These are phyloP conservation scores for Nomada flava DNA, from an alignment of 2,888 invertebrate species.

Conservation along the genomic window DNA sequence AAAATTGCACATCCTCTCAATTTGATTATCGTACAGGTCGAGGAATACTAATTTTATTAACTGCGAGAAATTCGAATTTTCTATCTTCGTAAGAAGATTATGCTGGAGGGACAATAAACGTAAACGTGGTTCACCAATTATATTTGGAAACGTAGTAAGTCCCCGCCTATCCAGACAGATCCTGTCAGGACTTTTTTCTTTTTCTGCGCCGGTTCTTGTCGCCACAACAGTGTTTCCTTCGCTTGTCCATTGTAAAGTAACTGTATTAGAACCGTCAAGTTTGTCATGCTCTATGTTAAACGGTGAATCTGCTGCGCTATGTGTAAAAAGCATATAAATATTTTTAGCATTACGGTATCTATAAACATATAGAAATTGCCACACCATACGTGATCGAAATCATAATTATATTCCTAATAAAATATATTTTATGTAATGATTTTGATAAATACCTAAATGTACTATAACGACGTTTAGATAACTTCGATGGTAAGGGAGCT, in stretches of 20 bases:
- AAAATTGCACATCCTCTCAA: conserved; percentile 93
- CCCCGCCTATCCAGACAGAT: conserved; percentile 95
- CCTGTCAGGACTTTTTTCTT: conserved; percentile 93
- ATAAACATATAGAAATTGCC: background rate
- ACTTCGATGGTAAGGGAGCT: conserved; percentile 78
- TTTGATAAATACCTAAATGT: conserved; percentile 75
- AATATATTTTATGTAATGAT: background rate
- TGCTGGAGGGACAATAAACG: conserved; percentile 96
- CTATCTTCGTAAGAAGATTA: conserved; percentile 92
- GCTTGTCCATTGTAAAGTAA: conserved; percentile 85
- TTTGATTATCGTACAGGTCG: conserved; percentile 97
- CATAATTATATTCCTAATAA: background rate
- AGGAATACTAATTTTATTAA: conserved; percentile 94
- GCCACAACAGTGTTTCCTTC: conserved; percentile 89
- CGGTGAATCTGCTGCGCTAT: conserved; percentile 72
- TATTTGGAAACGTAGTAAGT: conserved; percentile 92
- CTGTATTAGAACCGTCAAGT: conserved; percentile 77
- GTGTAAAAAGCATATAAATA: conserved; percentile 2
- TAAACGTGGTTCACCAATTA: conserved; percentile 92
- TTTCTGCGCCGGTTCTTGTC: conserved; percentile 90
- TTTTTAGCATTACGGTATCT: background rate
- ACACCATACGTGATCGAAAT: background rate
- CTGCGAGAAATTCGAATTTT: conserved; percentile 86
- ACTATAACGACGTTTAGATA: conserved; percentile 79
- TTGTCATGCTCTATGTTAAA: conserved; percentile 79